These are phyloP conservation scores for Drosophila pegasa DNA, from an alignment of 2,888 invertebrate species.

Conservation along the genomic window DNA sequence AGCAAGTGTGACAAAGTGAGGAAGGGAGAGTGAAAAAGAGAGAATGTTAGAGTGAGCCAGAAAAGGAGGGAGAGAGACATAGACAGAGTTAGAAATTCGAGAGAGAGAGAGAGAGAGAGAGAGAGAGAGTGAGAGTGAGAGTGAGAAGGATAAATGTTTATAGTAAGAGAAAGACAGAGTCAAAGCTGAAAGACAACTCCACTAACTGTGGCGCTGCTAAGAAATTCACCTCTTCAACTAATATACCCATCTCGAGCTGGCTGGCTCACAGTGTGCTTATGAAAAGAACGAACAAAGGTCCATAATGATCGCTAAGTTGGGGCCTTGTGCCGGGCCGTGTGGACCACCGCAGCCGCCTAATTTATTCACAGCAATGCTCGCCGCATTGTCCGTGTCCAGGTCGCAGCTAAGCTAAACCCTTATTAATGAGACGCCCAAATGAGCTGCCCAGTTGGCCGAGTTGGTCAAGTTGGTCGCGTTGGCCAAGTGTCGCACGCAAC, in stretches of 20 bases:
- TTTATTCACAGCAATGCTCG: constrained; percentile 75
- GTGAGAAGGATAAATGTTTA: background rate
- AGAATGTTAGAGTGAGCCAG: background rate
- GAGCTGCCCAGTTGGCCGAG: constrained; percentile 27
- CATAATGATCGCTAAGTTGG: constrained; percentile 66
- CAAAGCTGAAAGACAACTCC: background rate
- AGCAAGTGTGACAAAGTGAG: background rate
- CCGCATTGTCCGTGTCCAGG: constrained; percentile 47
- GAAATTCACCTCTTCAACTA: background rate
- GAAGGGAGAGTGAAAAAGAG: background rate
- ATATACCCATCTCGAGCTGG: background rate
- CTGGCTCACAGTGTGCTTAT: background rate
- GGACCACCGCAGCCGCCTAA: constrained; percentile 76
- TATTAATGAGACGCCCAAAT: constrained; percentile 73
- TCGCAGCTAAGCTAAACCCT: constrained; percentile 63
- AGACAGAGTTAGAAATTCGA: background rate
- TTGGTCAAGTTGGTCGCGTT: constrained; percentile 35
- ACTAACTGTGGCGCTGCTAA: no score
- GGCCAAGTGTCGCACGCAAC: constrained; percentile 77
- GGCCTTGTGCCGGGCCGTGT: constrained; percentile 19
- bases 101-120: background rate
- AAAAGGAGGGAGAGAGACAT: background rate
- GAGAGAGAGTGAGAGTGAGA: background rate
- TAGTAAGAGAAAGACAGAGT: no score
- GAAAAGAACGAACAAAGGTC: constrained; percentile 49